Evolutionary conservation across 2,888 invertebrate genomes (phyloP).

Genomic region (Drosophila subsilvestris): DNA sequence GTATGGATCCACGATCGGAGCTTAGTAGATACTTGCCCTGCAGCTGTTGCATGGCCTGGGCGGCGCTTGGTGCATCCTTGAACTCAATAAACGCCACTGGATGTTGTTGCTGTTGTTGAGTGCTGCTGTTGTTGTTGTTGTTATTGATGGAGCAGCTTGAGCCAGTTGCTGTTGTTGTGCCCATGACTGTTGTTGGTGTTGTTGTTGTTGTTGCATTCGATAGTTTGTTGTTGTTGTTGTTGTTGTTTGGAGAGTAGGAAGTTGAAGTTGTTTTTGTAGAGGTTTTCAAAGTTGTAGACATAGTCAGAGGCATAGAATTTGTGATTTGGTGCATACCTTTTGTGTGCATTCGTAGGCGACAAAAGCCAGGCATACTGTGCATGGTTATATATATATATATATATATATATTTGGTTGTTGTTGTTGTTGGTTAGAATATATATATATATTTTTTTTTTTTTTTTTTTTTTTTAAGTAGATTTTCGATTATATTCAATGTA

Average conservation of each 20-base stretch:
- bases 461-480: constrained; percentile 41
- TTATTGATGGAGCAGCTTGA: constrained; percentile 47
- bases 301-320: constrained; percentile 81
- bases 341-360: constrained; percentile 97
- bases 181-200: constrained; percentile 50
- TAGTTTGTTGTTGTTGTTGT: constrained; percentile 32
- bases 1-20: constrained; percentile 98
- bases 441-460: constrained; percentile 50
- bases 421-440: constrained; percentile 51
- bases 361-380: constrained; percentile 98
- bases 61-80: constrained; percentile 95
- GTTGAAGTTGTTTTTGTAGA: constrained; percentile 78
- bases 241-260: constrained; percentile 61
- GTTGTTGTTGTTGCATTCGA: constrained; percentile 29
- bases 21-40: constrained; percentile 98
- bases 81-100: constrained; percentile 99
- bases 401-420: constrained; percentile 49
- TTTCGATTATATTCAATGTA: constrained; percentile 66
- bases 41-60: constrained; percentile 95
- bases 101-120: constrained; percentile 83
- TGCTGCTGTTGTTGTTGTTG: constrained; percentile 74
- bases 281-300: constrained; percentile 80
- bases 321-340: constrained; percentile 87
- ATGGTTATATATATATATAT: constrained; percentile 69
- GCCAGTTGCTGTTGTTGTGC: constrained; percentile 55